Conservation (phyloP, 2,113 vertebrate species). For the Callipepla squamata region DNA sequence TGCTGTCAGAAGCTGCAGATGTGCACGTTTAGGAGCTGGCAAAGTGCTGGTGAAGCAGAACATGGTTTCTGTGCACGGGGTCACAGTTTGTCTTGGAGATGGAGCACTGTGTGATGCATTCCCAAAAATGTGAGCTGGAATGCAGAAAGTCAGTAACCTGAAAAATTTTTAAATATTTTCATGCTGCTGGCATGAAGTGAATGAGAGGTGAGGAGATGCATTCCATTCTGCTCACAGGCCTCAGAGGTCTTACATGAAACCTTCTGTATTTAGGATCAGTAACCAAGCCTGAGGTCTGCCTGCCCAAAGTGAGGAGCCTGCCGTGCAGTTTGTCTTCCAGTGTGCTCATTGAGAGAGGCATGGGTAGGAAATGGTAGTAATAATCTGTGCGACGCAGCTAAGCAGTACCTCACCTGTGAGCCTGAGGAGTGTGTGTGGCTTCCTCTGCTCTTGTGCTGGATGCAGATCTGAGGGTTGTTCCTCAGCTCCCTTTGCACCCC, state of each 20-base stretch:
- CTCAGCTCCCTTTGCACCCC: not conserved
- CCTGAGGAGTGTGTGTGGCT: not conserved
- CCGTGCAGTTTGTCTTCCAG: accelerated
- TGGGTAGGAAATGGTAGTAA: not conserved
- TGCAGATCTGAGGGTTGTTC: not conserved
- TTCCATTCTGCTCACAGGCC: not conserved
- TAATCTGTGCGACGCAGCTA: not conserved
- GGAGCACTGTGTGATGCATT: not conserved
- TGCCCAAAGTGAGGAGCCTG: accelerated
- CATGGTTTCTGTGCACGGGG: not conserved
- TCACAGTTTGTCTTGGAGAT: not conserved
- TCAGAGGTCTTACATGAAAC: not conserved
- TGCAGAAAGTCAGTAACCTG: not conserved
- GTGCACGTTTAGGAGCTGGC: not conserved
- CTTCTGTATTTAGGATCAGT: not conserved
- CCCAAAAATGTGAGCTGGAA: constrained; percentile 3
- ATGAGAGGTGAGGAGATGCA: not conserved
- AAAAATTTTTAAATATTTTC: not conserved
- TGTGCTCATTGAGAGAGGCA: accelerated
- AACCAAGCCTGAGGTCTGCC: not conserved
- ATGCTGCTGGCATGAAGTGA: not conserved
- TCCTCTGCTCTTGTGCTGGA: not conserved
- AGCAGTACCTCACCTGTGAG: not conserved
- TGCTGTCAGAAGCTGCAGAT: not conserved
- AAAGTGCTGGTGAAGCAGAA: not conserved